Conservation (phyloP, 2,888 invertebrate species). For the Odontothrips loti region DNA sequence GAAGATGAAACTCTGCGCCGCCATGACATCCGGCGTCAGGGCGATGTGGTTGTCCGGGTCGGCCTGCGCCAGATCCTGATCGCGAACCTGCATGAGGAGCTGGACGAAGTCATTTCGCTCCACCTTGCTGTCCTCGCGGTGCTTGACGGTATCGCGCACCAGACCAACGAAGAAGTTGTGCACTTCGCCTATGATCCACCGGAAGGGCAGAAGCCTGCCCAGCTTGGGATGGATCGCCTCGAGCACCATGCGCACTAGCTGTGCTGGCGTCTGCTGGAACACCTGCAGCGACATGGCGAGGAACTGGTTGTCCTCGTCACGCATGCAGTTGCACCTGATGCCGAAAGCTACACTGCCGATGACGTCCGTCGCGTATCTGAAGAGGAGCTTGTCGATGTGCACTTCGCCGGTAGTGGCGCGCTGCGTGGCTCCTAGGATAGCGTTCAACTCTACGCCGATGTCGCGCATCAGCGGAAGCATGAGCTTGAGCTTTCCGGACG, state of each 20-base stretch:
- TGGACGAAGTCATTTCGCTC: constrained; percentile 42
- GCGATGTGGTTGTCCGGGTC: neutral
- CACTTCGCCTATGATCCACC: constrained; percentile 34
- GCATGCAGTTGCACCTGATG: constrained; percentile 48
- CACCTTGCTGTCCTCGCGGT: constrained; percentile 39
- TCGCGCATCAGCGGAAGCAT: constrained; percentile 51
- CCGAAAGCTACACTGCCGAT: constrained; percentile 51
- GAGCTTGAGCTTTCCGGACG: constrained; percentile 52
- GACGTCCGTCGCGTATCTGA: constrained; percentile 50
- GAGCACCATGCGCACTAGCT: constrained; percentile 39
- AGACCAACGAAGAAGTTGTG: constrained; percentile 41
- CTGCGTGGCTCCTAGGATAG: neutral
- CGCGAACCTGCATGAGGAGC: constrained; percentile 38
- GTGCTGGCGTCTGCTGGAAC: constrained; percentile 44
- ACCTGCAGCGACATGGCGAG: constrained; percentile 44
- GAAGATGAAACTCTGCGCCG: constrained; percentile 9
- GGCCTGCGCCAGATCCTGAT: neutral
- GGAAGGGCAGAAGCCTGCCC: constrained; percentile 35
- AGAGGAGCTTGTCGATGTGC: constrained; percentile 47
- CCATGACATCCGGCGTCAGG: no score
- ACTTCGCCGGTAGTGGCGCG: constrained; percentile 38
- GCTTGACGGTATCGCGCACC: constrained; percentile 40
- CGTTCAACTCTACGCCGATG: constrained; percentile 44
- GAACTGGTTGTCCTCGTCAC: constrained; percentile 46
- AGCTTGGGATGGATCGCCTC: constrained; percentile 38